These are phyloP conservation scores for Halcyon senegalensis DNA, from an alignment of 2,113 vertebrate species.

Conservation along the genomic window DNA sequence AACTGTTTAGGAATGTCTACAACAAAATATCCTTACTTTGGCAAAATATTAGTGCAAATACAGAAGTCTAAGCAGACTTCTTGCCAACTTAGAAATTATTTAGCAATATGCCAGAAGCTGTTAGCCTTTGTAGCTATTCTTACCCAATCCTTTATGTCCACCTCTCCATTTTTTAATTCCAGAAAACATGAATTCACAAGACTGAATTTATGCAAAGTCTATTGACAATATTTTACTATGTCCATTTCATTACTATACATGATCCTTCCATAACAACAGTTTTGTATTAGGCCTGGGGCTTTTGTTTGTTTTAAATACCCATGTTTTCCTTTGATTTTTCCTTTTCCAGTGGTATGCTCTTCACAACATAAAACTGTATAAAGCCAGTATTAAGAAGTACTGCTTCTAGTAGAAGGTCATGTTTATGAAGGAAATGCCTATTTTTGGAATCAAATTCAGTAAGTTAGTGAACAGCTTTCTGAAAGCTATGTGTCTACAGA, in stretches of 20 bases:
- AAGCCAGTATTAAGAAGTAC: neutral
- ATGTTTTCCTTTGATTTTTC: neutral
- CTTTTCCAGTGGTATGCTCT: neutral
- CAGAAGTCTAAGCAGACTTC: neutral
- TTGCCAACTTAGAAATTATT: neutral
- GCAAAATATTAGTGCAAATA: neutral
- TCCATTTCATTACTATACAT: neutral
- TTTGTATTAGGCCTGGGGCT: neutral
- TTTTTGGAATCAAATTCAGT: neutral
- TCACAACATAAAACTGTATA: neutral
- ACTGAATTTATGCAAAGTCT: neutral
- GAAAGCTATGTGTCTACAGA: neutral
- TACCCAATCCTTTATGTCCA: neutral
- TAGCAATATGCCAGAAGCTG: accelerated
- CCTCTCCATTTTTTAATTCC: neutral
- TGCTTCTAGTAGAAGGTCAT: neutral
- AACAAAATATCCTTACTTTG: neutral
- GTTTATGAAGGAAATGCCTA: neutral
- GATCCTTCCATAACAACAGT: neutral
- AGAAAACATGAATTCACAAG: neutral
- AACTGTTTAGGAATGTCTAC: neutral
- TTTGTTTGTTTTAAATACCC: neutral
- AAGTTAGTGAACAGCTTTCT: neutral
- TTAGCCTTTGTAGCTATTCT: neutral
- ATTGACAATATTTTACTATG: neutral